phyloP scores from a whole-genome alignment of 2,797 vertebrate species.

The Nyctalus aviator region DNA sequence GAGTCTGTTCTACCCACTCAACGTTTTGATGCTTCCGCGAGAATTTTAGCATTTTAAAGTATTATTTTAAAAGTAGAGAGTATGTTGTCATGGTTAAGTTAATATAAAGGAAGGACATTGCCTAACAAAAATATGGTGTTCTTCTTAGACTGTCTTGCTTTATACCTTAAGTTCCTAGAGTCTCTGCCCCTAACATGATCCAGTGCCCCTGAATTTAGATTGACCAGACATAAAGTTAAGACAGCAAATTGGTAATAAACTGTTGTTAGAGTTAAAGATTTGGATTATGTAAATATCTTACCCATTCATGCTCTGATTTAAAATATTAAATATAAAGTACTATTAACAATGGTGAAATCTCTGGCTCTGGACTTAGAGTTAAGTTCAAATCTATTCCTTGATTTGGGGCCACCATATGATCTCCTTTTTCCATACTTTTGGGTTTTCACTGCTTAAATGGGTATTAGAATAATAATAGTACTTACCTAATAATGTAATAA shows the following conservation, averaged over 20 bases:
- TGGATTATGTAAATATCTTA: neutral
- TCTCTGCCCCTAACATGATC: neutral
- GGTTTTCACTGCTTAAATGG: constrained; percentile 13
- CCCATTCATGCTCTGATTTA: neutral
- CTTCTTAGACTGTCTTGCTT: neutral
- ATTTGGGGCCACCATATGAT: neutral
- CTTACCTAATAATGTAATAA: neutral
- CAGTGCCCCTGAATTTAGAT: neutral
- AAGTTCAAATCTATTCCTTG: constrained; percentile 33
- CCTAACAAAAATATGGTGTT: neutral
- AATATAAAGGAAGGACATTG: constrained; percentile 54
- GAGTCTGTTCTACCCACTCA: constrained; percentile 80
- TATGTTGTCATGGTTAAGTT: constrained; percentile 66
- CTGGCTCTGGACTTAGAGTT: neutral
- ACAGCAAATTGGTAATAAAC: neutral
- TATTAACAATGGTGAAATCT: neutral
- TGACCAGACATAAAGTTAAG: neutral
- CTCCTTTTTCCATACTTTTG: neutral
- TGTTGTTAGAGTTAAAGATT: neutral
- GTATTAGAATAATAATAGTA: constrained; percentile 13
- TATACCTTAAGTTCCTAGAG: neutral
- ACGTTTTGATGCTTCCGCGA: constrained; percentile 77
- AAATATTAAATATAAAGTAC: constrained; percentile 50
- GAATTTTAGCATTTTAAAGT: constrained; percentile 76
- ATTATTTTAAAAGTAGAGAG: constrained; percentile 75